Evolutionary conservation across 35 echinoderm and acorn worm species (phyloP), one percentile per base, ranked within the genome.

Genomic region (Ophioderma brevispina): DNA sequence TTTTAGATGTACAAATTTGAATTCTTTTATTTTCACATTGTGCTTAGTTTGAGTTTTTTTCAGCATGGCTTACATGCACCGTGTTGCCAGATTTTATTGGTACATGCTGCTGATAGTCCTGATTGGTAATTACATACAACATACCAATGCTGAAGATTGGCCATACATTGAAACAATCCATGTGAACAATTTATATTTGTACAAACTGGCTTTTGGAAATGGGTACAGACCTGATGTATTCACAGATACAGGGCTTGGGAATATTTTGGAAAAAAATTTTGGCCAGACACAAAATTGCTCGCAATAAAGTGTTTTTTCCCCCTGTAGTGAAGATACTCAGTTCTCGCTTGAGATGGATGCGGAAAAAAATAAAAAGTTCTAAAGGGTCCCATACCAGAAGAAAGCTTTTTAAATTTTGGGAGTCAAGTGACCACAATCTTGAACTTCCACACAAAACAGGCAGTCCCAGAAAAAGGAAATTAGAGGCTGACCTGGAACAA

Each of bases 391-490:
- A 6, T 43, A 34, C 78, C 17, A 40, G 59, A 34, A 41, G 23
- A 32, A 76, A 84, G 40, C 40, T 91, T 49, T 38, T 78, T 17
- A 78, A 76, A 39, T 77, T 75, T 38, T 91, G 80, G 80, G 80
- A 41, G 34, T 35, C 82, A 64, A 64, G 79, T 31, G n/a, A 33
- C 17, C 84, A 84, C 76, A 84, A 36, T 40, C 13, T 92, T n/a
- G 80, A 79, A 46, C 21, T 77, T 34, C 80, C 40, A 76, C 81
- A 89, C 49, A 40, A 37, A 83, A 88, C 86, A 13, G 78, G 91
- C 32, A 85, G 77, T 33, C 64, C 89, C 39, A 84, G 63, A 32
- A 91, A 85, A 42, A 41, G 77, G 38, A 81, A 75, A 76, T 38
- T 81, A 40, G 56, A 78, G 88, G 36, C 88, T 33, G 39, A 52